Evolutionary conservation across 2,797 vertebrate genomes (phyloP).

Genomic region (Clangula hyemalis): DNA sequence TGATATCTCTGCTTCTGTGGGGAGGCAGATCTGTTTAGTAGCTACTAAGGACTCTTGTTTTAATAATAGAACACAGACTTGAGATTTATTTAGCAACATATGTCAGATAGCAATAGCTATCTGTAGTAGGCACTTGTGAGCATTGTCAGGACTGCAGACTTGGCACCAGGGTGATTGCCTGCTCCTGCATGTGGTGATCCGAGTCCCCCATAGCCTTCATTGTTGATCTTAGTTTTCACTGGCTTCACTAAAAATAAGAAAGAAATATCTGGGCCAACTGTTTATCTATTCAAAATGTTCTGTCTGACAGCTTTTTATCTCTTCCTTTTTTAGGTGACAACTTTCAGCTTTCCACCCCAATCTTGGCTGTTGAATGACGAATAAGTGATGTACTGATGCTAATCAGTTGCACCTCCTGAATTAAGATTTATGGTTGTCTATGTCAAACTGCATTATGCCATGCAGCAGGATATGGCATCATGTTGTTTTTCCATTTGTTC

Average conservation of each 20-base stretch:
- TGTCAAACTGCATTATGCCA: not conserved
- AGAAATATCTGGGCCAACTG: not conserved
- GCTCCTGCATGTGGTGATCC: not conserved
- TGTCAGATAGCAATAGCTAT: constrained; percentile 36
- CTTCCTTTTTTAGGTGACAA: not conserved
- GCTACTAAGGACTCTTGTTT: constrained; percentile 45
- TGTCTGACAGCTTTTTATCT: not conserved
- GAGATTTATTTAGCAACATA: constrained; percentile 63
- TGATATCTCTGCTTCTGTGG: constrained; percentile 15
- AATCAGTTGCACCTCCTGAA: not conserved
- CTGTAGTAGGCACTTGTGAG: not conserved
- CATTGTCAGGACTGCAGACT: not conserved
- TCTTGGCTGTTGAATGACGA: not conserved
- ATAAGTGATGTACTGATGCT: not conserved
- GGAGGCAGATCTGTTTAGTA: constrained; percentile 20
- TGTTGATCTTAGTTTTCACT: not conserved
- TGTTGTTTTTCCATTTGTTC: not conserved
- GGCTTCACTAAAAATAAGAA: not conserved
- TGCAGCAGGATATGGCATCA: not conserved
- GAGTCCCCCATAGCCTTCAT: not conserved
- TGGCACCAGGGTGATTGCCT: not conserved
- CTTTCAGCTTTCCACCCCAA: not conserved
- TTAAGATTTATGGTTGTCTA: not conserved
- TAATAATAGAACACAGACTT: constrained; percentile 49
- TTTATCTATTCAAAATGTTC: constrained; percentile 3